A percentile compares a stretch with the other conserved stretches of the same genome.
These are phyloP conservation scores for Manis javanica DNA, from an alignment of 2,797 vertebrate species.

Conservation along the genomic window DNA sequence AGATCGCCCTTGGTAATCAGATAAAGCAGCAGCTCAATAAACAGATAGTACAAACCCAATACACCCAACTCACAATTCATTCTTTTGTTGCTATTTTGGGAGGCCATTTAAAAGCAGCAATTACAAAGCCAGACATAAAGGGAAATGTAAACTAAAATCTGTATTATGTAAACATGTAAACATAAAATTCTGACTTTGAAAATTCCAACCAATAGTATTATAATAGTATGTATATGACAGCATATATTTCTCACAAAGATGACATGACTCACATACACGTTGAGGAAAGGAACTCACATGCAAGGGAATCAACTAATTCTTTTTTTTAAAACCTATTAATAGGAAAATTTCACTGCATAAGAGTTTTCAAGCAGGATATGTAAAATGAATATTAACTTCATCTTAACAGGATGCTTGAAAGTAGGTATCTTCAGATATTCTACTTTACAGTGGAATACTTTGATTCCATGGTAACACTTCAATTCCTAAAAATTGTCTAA, in stretches of 20 bases:
- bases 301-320: slow-evolving; percentile 58
- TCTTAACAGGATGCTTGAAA: slow-evolving; percentile 52
- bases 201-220: background rate
- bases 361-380: slow-evolving; percentile 56
- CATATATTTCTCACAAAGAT: slow-evolving; percentile 7
- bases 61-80: slow-evolving; percentile 2
- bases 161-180: background rate
- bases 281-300: slow-evolving; percentile 55
- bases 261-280: background rate
- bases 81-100: slow-evolving; percentile 48
- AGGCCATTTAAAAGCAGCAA: slow-evolving; percentile 18
- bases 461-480: slow-evolving; percentile 66
- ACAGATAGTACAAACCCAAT: background rate
- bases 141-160: slow-evolving; percentile 51
- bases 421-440: slow-evolving; percentile 62
- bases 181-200: slow-evolving; percentile 62
- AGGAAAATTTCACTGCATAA: slow-evolving; percentile 55
- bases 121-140: slow-evolving; percentile 42
- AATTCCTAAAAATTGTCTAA: slow-evolving; percentile 62
- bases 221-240: background rate
- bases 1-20: background rate
- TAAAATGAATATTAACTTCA: slow-evolving; percentile 68
- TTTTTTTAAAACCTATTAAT: slow-evolving; percentile 56
- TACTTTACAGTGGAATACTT: slow-evolving; percentile 15
- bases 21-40: slow-evolving; percentile 17